Base-by-base conservation (phyloP, 92 coral and sea anemone species). In the Nematostella vectensis region DNA sequence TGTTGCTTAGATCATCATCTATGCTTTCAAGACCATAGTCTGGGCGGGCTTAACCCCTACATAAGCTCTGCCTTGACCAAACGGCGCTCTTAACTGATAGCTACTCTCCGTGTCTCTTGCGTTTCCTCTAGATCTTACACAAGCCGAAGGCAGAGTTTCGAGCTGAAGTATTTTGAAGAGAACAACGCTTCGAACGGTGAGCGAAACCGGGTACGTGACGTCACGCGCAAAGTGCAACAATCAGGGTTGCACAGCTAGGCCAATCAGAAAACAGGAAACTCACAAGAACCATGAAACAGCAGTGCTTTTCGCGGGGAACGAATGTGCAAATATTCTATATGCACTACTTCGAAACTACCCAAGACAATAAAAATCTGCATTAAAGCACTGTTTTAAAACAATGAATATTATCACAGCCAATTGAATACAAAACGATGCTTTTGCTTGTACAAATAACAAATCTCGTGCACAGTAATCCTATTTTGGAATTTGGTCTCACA, bases 151-250 rank as follows among this genome's bases (percentile, higher is more conserved):
- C n/a, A n/a, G n/a, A n/a, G n/a, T n/a, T n/a, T n/a, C n/a, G n/a
- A n/a, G n/a, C n/a, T n/a, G n/a, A n/a, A n/a, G n/a, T n/a, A n/a
- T n/a, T n/a, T n/a, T n/a, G n/a, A n/a, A n/a, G n/a, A 36, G 53
- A 11, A 42, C 26, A 20, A n/a, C 47, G 15, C 48, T 29, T 54
- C 36, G 52, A 63, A 39, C 15, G 18, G 24, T 27, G 63, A 31
- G 26, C 62, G 54, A 48, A 29, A 29, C 55, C 71, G 48, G 50
- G 40, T 39, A 6, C 52, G 72, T 66, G 72, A 66, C 72, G 72
- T 66, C 72, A 66, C 72, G 52, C 62, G 30, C 69, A 4, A 33
- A 39, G 63, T 38, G 39, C 19, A 66, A 44, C 23, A 20, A 52
- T 49, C 39, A 23, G 24, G 58, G 52, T 6, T 50, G 30, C 59